A percentile compares a stretch with the other conserved stretches of the same genome.
These are phyloP conservation scores for Uria lomvia DNA, from an alignment of 2,113 vertebrate species.

Conservation along the genomic window DNA sequence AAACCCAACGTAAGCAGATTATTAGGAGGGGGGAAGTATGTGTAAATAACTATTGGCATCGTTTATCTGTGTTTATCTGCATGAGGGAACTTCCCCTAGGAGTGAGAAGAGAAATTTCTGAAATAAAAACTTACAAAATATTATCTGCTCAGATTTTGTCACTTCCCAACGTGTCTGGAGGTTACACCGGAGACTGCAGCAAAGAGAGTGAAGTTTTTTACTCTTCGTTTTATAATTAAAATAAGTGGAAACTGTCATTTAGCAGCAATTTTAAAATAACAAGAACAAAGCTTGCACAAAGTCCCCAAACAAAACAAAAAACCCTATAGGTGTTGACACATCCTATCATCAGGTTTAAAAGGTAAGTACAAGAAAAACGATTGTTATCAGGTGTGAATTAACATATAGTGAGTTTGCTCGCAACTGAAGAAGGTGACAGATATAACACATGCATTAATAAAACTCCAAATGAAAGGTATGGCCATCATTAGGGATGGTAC, in stretches of 20 bases:
- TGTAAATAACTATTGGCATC: not conserved
- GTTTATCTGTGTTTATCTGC: not conserved
- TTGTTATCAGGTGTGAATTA: slow-evolving; percentile 79
- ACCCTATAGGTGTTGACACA: slow-evolving; percentile 65
- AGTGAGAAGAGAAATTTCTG: not conserved
- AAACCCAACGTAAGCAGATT: slow-evolving; percentile 20
- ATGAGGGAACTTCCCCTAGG: not conserved
- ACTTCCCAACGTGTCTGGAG: not conserved
- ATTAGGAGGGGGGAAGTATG: not conserved
- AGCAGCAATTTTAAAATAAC: slow-evolving; percentile 20
- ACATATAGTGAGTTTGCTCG: slow-evolving; percentile 65
- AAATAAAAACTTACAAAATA: not conserved
- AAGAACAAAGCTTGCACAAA: not conserved
- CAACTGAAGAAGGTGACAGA: slow-evolving; percentile 66
- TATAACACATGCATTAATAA: slow-evolving; percentile 72
- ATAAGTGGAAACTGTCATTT: slow-evolving; percentile 17
- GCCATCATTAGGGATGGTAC: slow-evolving; percentile 65
- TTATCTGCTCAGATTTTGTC: not conserved
- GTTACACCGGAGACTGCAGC: not conserved
- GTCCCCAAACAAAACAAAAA: not conserved
- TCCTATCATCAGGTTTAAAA: slow-evolving; percentile 57
- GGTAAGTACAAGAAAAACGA: slow-evolving; percentile 58
- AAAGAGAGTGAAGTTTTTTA: slow-evolving; percentile 19
- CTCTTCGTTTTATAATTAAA: slow-evolving; percentile 63
- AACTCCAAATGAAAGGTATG: slow-evolving; percentile 54